Percentiles rank a stretch among this genome's conserved stretches.
Conservation (phyloP, 2,113 vertebrate genomes). For the Datnioides undecimradiatus region DNA sequence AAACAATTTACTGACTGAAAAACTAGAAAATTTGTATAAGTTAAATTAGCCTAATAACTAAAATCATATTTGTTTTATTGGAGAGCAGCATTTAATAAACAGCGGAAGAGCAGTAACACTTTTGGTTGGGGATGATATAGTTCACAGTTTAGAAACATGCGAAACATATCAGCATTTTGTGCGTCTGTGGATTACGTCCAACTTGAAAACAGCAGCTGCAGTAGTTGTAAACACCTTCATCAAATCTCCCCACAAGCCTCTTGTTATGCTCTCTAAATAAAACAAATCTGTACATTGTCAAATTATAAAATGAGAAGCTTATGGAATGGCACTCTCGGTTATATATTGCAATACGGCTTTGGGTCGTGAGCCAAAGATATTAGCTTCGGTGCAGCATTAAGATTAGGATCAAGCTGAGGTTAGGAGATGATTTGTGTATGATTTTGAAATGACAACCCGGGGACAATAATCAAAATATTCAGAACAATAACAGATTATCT, state of each 20-base stretch:
- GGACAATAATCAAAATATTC: conserved; percentile 71
- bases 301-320: conserved; percentile 64
- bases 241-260: conserved; percentile 54
- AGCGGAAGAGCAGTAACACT: neutral
- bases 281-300: conserved; percentile 60
- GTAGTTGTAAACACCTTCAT: conserved; percentile 53
- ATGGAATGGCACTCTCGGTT: conserved; percentile 59
- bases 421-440: conserved; percentile 64
- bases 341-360: conserved; percentile 54
- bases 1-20: neutral
- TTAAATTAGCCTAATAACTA: no score
- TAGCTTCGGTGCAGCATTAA: conserved; percentile 51
- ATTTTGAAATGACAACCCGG: conserved; percentile 66
- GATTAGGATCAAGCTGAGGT: conserved; percentile 60
- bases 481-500: conserved; percentile 76
- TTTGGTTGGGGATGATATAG: neutral
- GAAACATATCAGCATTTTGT: neutral
- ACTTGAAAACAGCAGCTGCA: conserved; percentile 7
- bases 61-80: neutral
- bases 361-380: conserved; percentile 51
- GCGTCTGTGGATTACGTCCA: conserved; percentile 1
- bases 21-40: no score
- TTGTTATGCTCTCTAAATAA: conserved; percentile 49
- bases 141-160: neutral
- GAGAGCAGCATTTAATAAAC: neutral